Percentiles rank a stretch among this genome's conserved stretches.
Evolutionary conservation across 2,113 vertebrate species (phyloP).

Genomic region (Chrysochloris asiatica): DNA sequence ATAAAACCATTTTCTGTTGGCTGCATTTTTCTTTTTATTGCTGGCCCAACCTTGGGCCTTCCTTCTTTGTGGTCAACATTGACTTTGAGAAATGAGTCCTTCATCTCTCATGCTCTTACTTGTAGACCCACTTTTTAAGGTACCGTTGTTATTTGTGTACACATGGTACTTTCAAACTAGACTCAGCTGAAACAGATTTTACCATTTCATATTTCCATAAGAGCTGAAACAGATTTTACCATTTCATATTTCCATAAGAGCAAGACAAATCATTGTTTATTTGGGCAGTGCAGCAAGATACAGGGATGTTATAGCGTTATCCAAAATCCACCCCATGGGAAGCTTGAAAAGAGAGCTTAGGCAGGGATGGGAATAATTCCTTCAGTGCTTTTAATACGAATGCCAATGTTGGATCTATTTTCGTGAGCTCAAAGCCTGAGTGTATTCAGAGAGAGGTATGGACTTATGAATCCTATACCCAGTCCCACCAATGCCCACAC

Average conservation of each 20-base stretch:
- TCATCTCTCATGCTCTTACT: not conserved
- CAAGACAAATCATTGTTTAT: constrained; percentile 26
- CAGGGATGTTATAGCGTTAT: not conserved
- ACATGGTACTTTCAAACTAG: constrained; percentile 5
- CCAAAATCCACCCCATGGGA: constrained; percentile 10
- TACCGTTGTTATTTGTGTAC: not conserved
- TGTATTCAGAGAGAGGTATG: not conserved
- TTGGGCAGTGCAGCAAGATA: constrained; percentile 23
- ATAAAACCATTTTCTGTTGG: not conserved
- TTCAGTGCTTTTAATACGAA: not conserved
- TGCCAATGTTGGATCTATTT: not conserved
- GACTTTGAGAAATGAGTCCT: not conserved
- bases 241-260: not conserved
- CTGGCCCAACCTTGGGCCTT: not conserved
- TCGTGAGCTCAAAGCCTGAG: not conserved
- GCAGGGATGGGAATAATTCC: not conserved
- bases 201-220: constrained; percentile 37
- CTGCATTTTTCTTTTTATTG: not conserved
- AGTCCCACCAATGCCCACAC: not conserved
- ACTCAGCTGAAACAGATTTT: not conserved
- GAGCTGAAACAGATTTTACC: not conserved
- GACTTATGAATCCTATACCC: not conserved
- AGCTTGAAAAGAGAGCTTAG: not conserved
- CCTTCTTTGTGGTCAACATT: not conserved
- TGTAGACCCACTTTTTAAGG: not conserved